Evolutionary conservation across 2,797 vertebrate genomes (phyloP), one percentile per base, ranked within the genome.

Genomic region (Phoxinus dragarum): DNA sequence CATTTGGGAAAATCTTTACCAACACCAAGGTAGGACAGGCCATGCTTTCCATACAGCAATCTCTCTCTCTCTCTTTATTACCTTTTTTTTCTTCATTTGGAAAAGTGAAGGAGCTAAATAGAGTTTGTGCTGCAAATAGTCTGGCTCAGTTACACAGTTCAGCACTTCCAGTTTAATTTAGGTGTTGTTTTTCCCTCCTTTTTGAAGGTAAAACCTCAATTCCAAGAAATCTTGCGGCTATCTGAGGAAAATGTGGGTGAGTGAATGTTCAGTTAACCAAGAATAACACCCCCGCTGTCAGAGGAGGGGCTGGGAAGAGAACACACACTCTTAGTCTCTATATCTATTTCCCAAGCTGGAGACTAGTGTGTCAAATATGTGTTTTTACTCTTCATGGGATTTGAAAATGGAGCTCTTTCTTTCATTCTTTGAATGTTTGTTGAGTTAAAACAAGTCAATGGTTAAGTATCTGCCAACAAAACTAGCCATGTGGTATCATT

Each of bases 1-100:
- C 98, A 1, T 99, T 99, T 86, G 98, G 98, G 88, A 99, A 99
- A 93, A 98, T 99, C 90, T 99, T 99, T 93, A 99, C 98, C 31
- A 99, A 99, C 95, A 96, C 98, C 91, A 97, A 97, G 96, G 97
- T 97, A 93, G 5, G 59, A 59, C 12, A 38, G 36, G 42, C 73
- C 72, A 54, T 3, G 14, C 66, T 67, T 14, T 2, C 40, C 40
- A 23, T 64, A 64, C 4, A 40, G 7, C n/a, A 27, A 19, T 61
- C 40, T 49, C n/a, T n/a, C 42, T 44, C 17, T n/a, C 31, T 67
- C 47, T 27, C 21, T 64, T 44, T 73, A 59, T 42, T 2, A 1
- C 10, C 21, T 19, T 21, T 47, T 52, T 12, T 49, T 34, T 47
- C 14, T 74, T 54, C 23, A 14, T 72, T 78, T 71, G 49, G 27